Conservation (phyloP, 2,797 vertebrate species). For the Xiphophorus birchmanni region DNA sequence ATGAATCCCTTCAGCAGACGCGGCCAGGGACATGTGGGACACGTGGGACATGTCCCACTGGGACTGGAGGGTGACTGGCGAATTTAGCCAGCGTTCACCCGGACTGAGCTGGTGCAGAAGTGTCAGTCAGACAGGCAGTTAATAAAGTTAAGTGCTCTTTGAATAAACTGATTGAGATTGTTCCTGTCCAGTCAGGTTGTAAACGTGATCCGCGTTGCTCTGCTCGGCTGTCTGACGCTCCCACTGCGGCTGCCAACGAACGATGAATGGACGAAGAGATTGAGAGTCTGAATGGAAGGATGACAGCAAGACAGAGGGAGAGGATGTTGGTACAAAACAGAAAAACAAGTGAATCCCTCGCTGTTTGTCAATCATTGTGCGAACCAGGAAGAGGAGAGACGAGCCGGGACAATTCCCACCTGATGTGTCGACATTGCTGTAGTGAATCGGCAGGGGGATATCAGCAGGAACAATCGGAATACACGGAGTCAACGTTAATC, state of each 20-base stretch:
- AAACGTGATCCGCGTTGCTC: conserved; percentile 9
- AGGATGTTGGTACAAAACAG: conserved; percentile 11
- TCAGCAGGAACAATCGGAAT: background rate
- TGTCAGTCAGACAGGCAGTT: conserved; percentile 31
- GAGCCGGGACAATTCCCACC: background rate
- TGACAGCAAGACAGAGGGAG: conserved; percentile 8
- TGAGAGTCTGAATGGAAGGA: conserved; percentile 20
- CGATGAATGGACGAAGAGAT: conserved; percentile 33
- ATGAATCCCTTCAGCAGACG: conserved; percentile 38
- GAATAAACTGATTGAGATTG: conserved; percentile 15
- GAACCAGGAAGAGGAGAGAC: background rate
- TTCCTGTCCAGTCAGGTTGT: conserved; percentile 12
- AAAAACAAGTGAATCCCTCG: conserved; percentile 1
- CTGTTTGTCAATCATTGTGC: conserved; percentile 30
- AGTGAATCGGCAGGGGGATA: background rate
- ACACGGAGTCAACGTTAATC: background rate
- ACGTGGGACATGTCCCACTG: background rate
- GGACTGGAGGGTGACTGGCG: background rate
- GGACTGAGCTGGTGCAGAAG: background rate
- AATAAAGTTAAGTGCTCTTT: conserved; percentile 40
- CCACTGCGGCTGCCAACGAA: conserved; percentile 22
- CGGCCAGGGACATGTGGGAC: conserved; percentile 7
- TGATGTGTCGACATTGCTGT: background rate
- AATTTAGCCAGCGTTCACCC: background rate
- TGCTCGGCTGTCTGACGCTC: conserved; percentile 14